Conservation (phyloP, 1,140 invertebrate species). For the Conopomorpha cramerella region DNA sequence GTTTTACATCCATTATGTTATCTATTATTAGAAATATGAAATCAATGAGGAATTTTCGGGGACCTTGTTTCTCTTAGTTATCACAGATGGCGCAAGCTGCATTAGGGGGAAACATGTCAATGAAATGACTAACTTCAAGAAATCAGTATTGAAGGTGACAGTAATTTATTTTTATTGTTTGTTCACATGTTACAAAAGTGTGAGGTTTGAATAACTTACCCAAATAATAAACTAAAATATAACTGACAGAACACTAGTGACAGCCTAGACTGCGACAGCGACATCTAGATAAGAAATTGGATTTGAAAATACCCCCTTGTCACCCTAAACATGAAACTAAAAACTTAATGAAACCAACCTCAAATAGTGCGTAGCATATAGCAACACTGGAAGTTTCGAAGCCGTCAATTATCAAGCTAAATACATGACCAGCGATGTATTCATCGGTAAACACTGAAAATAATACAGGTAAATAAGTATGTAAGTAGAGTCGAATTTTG, state of each 20-base stretch:
- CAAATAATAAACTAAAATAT: neutral
- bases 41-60: too few species aligned
- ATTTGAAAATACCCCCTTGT: neutral
- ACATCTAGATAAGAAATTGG: neutral
- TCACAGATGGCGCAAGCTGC: too few species aligned
- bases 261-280: too few species aligned
- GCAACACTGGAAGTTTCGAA: neutral
- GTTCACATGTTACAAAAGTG: too few species aligned
- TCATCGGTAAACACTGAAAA: neutral
- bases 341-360: neutral
- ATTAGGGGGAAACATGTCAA: too few species aligned
- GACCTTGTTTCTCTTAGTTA: too few species aligned
- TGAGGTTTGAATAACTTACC: neutral
- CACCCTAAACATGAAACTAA: neutral
- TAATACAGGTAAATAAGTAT: neutral
- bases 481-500: neutral
- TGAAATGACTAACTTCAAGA: too few species aligned
- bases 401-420: neutral
- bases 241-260: too few species aligned
- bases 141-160: too few species aligned
- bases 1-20: too few species aligned
- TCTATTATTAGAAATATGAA: too few species aligned
- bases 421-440: neutral
- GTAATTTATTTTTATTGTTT: neutral
- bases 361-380: neutral